Evolutionary conservation across 2,888 invertebrate genomes (phyloP).

Genomic region (Boloria euphrosyne): DNA sequence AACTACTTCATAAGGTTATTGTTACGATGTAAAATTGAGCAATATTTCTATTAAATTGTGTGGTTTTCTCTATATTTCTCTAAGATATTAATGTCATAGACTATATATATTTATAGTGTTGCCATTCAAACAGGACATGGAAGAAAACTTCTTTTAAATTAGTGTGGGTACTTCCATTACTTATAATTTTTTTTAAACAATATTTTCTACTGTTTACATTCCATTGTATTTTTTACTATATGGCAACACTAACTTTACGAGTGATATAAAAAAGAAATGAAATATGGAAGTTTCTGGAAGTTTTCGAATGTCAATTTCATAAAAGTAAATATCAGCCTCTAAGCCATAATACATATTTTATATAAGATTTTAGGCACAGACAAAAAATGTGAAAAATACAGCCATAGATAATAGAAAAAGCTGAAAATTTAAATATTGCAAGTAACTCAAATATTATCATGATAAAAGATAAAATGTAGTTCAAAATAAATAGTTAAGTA

Average conservation of each 20-base stretch:
- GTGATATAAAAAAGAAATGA: not conserved
- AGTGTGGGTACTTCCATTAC: not conserved
- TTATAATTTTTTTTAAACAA: too few relatives aligned
- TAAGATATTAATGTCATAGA: constrained; percentile 4
- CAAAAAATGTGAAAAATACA: too few relatives aligned
- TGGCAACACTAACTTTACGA: constrained; percentile 1
- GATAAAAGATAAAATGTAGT: not conserved
- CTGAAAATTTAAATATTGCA: too few relatives aligned
- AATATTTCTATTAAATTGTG: constrained; percentile 23
- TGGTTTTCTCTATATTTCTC: constrained; percentile 5
- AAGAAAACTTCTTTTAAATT: not conserved
- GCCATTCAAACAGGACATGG: not conserved
- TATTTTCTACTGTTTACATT: too few relatives aligned
- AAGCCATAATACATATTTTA: too few relatives aligned
- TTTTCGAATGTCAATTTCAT: not conserved
- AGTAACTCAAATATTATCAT: not conserved
- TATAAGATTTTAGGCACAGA: too few relatives aligned
- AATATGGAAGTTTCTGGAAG: constrained; percentile 10
- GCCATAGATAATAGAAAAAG: too few relatives aligned
- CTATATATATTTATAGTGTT: constrained; percentile 8
- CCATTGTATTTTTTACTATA: not conserved
- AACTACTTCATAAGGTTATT: constrained; percentile 11
- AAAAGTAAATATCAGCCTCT: too few relatives aligned
- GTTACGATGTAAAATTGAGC: constrained; percentile 25
- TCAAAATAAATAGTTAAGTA: too few relatives aligned